Evolutionary conservation across 2,797 vertebrate genomes (phyloP).

Genomic region (Sebastes paucispinis): DNA sequence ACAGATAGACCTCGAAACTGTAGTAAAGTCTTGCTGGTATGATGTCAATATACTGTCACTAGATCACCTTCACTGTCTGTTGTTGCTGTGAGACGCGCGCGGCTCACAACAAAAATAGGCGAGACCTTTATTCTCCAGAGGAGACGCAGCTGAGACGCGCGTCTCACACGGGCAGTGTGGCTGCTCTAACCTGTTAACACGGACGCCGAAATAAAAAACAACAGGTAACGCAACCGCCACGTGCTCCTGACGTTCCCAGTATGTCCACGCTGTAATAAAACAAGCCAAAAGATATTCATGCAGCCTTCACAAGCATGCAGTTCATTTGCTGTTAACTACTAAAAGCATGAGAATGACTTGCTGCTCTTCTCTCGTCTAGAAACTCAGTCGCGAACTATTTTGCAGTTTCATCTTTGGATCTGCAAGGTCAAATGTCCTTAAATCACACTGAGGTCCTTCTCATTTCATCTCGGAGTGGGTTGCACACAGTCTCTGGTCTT

Average conservation of each 20-base stretch:
- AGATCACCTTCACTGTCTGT: too few relatives aligned
- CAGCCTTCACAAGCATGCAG: slow-evolving; percentile 24
- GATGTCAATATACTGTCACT: too few relatives aligned
- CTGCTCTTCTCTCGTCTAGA: neutral
- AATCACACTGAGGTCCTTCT: neutral
- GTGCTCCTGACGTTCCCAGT: accelerated
- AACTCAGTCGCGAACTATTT: neutral
- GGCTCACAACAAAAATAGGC: accelerated
- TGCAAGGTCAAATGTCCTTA: neutral
- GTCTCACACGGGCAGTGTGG: too few relatives aligned
- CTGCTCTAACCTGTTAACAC: too few relatives aligned
- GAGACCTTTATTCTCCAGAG: too few relatives aligned
- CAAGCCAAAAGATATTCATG: neutral
- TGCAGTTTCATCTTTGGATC: neutral
- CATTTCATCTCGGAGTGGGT: neutral
- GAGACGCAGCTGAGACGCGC: too few relatives aligned
- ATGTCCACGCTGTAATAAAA: neutral
- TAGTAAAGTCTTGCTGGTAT: too few relatives aligned
- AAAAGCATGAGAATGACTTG: neutral
- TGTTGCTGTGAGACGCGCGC: too few relatives aligned
- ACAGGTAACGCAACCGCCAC: too few relatives aligned
- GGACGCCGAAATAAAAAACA: too few relatives aligned
- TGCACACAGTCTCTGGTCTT: neutral
- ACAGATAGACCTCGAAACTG: too few relatives aligned
- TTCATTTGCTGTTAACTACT: neutral